Evolutionary conservation across 2,888 invertebrate species (phyloP), one percentile per base, ranked within the genome.

Genomic region (Xylocampa areola): DNA sequence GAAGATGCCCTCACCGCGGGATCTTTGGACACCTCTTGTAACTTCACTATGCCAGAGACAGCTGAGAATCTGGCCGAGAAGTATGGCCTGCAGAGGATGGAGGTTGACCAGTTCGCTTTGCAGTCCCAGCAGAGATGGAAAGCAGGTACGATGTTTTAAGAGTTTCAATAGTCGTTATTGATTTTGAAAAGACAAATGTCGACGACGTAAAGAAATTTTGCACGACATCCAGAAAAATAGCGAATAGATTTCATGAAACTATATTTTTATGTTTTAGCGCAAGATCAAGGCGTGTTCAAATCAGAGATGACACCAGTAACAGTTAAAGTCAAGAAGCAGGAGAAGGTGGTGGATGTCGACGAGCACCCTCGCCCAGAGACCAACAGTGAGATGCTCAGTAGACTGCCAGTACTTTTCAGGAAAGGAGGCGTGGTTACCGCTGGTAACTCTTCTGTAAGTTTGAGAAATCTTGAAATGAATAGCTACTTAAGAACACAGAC

Each of bases 351-450:
- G 66, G 96, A 96, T 51, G 94, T 96, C 2, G 99, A 99, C 87
- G 99, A 99, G 87, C 98, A 99, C 89, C 98, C 99, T 10, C 95
- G 97, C 61, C 97, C 97, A 1, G 95, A 97, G 72, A 97, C 98
- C 8, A 98, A 97, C 0, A 77, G 96, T 0, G 98, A 98, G 81
- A 95, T 94, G 27, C 92, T 99, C 13, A 95, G 95, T 55, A 98
- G 98, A 87, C 94, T 99, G 52, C 96, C 97, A 0, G 94, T 98
- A 1, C 94, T 99, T 19, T 99, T 99, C 90, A 97, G 98, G 83
- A 98, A 98, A 86, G 96, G 97, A 60, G 99, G 99, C 21, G 95
- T 97, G 4, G 98, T 98, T 2, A 98, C 98, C n/a, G 99, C 99
- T 65, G 99, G 98, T 29, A 96, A 97, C 76, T 98, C 99, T 50